Evolutionary conservation across 2,113 vertebrate species (phyloP), one percentile per base, ranked within the genome.

Genomic region (Vulpes ferrilata): DNA sequence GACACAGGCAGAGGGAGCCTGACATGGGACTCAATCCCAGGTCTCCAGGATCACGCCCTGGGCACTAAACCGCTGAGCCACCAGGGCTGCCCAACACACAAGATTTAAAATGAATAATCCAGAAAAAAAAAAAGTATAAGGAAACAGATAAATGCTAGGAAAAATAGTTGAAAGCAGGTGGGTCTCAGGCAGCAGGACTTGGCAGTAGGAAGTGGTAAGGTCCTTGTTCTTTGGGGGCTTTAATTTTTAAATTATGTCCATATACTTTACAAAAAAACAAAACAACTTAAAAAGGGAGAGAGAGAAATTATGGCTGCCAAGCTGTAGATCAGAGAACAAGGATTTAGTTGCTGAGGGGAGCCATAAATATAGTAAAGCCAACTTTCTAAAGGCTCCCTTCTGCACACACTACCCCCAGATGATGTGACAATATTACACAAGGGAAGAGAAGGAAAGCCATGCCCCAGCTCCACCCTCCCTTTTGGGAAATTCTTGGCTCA

Each of bases 321-420:
- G 51, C 43, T 96, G 35, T 27, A 84, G 76, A 81, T 88, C 83
- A 84, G 87, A 96, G 22, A 87, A 74, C 57, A 96, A 87, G 89
- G 64, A 94, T 93, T 97, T 78, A 95, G 55, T 80, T 93, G 53
- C 79, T 30, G 51, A 88, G 73, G 69, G n/a, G 78, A 96, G 57
- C 53, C 69, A 78, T 96, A 97, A 92, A 95, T 92, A 92, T 78
- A 69, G 32, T 55, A 73, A 12, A 84, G 69, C 16, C 59, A 88
- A 92, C 80, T 78, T 93, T 95, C 95, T 88, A 82, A 96, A 97
- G 90, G 69, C 53, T 86, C 76, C 91, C 64, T 97, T 93, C 83
- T 80, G 32, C 67, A 93, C 67, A 82, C 30, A 51, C 32, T 59
- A 91, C 38, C 93, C 83, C 92, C 62, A 92, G 62, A 97, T 48